phyloP scores from a whole-genome alignment of 2,113 vertebrate species.

The Sciurus niger region DNA sequence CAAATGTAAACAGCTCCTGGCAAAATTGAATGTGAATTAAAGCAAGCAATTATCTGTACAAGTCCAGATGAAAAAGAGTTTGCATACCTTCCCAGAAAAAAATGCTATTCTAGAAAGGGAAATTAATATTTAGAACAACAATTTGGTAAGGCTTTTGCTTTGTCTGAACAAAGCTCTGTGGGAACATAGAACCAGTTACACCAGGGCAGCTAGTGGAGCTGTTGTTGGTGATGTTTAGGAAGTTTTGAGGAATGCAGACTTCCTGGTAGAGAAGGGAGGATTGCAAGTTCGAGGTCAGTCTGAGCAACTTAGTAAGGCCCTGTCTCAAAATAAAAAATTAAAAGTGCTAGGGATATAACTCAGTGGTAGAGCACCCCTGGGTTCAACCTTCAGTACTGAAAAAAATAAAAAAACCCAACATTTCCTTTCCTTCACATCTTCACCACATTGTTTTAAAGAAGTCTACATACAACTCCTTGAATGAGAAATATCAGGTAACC shows the following conservation, averaged over 20 bases:
- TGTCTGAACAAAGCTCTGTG: background rate
- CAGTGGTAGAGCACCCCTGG: no score
- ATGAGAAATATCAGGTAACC: conserved; percentile 52
- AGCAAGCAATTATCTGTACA: conserved; percentile 58
- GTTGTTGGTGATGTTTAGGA: background rate
- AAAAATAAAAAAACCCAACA: no score
- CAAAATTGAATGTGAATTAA: conserved; percentile 62
- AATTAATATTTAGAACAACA: background rate
- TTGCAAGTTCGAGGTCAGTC: no score
- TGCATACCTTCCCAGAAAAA: background rate
- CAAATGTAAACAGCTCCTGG: conserved; percentile 76
- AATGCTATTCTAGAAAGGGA: background rate
- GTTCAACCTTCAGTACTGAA: no score
- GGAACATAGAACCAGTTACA: background rate
- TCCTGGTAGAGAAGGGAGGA: background rate
- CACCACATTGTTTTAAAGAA: background rate
- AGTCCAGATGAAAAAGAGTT: background rate
- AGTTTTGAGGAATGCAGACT: background rate
- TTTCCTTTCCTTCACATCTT: background rate
- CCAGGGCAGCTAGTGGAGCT: background rate
- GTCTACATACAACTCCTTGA: background rate
- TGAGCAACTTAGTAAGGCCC: no score
- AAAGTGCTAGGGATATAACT: no score
- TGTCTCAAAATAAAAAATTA: no score
- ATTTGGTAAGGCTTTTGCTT: background rate